These are phyloP conservation scores for Belonocnema kinseyi DNA, from an alignment of 1,140 invertebrate species.

Conservation along the genomic window DNA sequence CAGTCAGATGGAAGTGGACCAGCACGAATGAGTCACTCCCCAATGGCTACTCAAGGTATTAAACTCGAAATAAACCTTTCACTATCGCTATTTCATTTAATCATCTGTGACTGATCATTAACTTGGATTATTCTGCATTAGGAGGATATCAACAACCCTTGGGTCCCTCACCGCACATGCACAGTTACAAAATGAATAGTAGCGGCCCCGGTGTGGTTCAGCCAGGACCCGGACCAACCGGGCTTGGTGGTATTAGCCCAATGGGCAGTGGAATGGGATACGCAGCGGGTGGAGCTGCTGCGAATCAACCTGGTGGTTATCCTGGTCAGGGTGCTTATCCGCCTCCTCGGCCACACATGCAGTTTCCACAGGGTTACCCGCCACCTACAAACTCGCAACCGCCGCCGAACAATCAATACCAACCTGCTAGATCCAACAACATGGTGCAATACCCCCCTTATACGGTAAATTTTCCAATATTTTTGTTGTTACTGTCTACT, in stretches of 20 bases:
- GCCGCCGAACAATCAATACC: slow-evolving; percentile 73
- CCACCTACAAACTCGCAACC: slow-evolving; percentile 70
- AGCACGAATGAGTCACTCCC: slow-evolving; percentile 84
- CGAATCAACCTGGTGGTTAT: slow-evolving; percentile 72
- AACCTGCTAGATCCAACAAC: slow-evolving; percentile 70
- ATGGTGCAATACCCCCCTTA: slow-evolving; percentile 74
- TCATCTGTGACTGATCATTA: slow-evolving; percentile 1
- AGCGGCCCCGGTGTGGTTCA: slow-evolving; percentile 69
- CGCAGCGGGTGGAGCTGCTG: slow-evolving; percentile 66
- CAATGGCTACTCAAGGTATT: slow-evolving; percentile 83
- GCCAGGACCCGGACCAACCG: slow-evolving; percentile 65
- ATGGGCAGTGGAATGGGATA: slow-evolving; percentile 71
- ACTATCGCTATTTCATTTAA: neutral
- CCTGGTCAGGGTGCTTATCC: slow-evolving; percentile 72
- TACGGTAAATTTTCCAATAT: slow-evolving; percentile 58
- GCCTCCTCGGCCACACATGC: slow-evolving; percentile 70
- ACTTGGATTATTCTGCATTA: slow-evolving; percentile 33
- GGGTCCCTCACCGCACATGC: slow-evolving; percentile 79
- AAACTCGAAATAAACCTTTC: neutral
- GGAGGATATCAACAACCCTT: slow-evolving; percentile 79
- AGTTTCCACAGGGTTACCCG: slow-evolving; percentile 71
- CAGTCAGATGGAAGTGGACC: slow-evolving; percentile 88
- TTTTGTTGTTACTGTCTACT: too few species aligned
- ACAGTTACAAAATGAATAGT: slow-evolving; percentile 78
- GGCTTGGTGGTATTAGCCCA: slow-evolving; percentile 69